A percentile compares a stretch with the other conserved stretches of the same genome.
Conservation (phyloP, 2,797 vertebrate genomes). For the Poecilia gillii region DNA sequence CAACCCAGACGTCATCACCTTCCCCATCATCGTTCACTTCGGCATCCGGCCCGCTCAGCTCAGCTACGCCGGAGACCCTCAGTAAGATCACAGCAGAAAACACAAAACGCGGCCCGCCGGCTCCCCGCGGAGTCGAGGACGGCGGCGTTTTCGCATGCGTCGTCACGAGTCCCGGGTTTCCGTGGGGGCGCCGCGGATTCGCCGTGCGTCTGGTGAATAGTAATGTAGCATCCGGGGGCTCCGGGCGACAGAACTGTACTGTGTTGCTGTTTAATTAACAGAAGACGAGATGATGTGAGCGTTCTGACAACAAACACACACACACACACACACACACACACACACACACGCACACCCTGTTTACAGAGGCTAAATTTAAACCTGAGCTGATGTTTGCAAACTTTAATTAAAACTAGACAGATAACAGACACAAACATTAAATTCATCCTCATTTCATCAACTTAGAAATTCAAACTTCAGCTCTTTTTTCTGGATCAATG, state of each 20-base stretch:
- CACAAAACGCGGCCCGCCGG: neutral
- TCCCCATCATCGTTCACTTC: conserved; percentile 98
- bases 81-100: conserved; percentile 83
- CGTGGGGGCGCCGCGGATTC: conserved; percentile 32
- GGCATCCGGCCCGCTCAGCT: conserved; percentile 98
- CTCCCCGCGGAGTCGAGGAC: conserved; percentile 14
- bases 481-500: neutral
- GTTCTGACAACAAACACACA: conserved; percentile 27
- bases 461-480: neutral
- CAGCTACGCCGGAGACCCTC: conserved; percentile 98
- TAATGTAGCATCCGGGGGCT: conserved; percentile 46
- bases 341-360: neutral
- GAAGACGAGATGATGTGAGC: conserved; percentile 33
- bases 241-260: conserved; percentile 58
- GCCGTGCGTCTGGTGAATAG: conserved; percentile 59
- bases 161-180: conserved; percentile 66
- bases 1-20: conserved; percentile 98
- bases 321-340: neutral
- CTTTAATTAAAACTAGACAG: neutral
- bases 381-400: conserved; percentile 30
- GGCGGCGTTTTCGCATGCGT: conserved; percentile 73
- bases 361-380: conserved; percentile 56
- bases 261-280: conserved; percentile 76
- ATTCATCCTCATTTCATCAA: neutral
- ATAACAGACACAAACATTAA: neutral